A percentile compares a stretch with the other conserved stretches of the same genome.
Conservation (phyloP, 2,888 invertebrate species). For the Lysandra bellargus region DNA sequence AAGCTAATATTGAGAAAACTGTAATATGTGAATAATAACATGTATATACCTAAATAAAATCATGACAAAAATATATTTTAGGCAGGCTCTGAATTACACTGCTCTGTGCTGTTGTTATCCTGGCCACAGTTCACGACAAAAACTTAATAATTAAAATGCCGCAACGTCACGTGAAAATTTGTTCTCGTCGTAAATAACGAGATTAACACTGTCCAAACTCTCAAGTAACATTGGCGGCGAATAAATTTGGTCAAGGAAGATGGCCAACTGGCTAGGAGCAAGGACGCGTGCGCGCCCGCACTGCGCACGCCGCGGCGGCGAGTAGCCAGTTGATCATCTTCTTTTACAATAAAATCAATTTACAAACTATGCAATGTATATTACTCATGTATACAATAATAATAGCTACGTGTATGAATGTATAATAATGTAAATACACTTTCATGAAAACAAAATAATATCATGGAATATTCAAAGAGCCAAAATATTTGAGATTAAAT, state of each 20-base stretch:
- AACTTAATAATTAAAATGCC: constrained; percentile 73
- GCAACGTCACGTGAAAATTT: constrained; percentile 68
- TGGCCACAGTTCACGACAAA: constrained; percentile 77
- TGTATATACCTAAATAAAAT: constrained; percentile 81
- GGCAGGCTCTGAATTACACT: constrained; percentile 79
- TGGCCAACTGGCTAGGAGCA: constrained; percentile 70
- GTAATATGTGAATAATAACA: constrained; percentile 81
- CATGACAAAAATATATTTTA: constrained; percentile 81
- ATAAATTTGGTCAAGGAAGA: constrained; percentile 75
- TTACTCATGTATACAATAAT: constrained; percentile 75
- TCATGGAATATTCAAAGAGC: constrained; percentile 81
- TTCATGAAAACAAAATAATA: constrained; percentile 80
- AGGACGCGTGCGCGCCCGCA: constrained; percentile 46
- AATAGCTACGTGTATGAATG: constrained; percentile 76
- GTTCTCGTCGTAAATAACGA: constrained; percentile 60
- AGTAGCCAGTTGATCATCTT: constrained; percentile 70
- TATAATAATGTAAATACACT: constrained; percentile 80
- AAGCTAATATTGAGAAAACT: constrained; percentile 82
- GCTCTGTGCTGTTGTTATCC: constrained; percentile 77
- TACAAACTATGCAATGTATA: constrained; percentile 81
- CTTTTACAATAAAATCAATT: constrained; percentile 76
- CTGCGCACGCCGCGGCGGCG: constrained; percentile 25
- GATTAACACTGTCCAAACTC: constrained; percentile 58
- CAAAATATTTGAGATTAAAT: constrained; percentile 80
- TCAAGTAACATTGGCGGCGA: constrained; percentile 67